A percentile compares a stretch with the other conserved stretches of the same genome.
Conservation (phyloP, 2,113 vertebrate species). For the Mohoua ochrocephala region DNA sequence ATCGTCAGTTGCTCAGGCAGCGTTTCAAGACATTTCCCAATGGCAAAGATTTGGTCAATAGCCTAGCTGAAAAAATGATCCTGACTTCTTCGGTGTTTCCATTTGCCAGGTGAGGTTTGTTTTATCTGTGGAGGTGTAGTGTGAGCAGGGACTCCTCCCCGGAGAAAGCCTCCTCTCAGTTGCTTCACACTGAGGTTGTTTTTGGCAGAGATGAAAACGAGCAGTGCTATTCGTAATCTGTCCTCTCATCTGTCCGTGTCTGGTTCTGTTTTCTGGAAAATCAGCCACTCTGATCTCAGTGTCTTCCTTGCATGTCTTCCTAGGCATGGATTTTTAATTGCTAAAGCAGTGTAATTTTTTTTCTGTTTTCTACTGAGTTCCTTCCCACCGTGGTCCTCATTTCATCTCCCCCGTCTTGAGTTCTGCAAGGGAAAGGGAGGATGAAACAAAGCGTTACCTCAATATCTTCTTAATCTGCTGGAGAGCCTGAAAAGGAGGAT, state of each 20-base stretch:
- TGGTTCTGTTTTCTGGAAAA: slow-evolving; percentile 32
- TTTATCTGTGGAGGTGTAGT: not conserved
- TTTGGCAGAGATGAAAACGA: not conserved
- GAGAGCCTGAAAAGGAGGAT: not conserved
- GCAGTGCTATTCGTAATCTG: not conserved
- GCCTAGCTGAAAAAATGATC: not conserved
- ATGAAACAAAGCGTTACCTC: not conserved
- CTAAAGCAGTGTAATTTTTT: not conserved
- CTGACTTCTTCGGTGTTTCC: not conserved
- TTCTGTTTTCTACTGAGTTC: not conserved
- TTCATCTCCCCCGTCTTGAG: not conserved
- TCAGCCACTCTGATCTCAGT: slow-evolving; percentile 29
- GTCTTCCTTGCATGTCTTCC: slow-evolving; percentile 31
- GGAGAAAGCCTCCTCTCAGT: not conserved
- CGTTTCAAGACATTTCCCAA: not conserved
- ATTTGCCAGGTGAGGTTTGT: not conserved
- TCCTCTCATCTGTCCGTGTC: not conserved
- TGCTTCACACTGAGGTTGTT: not conserved
- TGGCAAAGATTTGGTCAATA: not conserved
- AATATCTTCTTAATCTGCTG: not conserved
- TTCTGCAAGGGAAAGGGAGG: slow-evolving; percentile 26
- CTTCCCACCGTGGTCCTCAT: slow-evolving; percentile 1
- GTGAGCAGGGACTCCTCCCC: not conserved
- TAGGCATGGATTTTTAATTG: not conserved
- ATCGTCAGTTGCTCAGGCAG: not conserved